Base-by-base conservation (phyloP, 2,797 vertebrate genomes). In the Varecia variegata region DNA sequence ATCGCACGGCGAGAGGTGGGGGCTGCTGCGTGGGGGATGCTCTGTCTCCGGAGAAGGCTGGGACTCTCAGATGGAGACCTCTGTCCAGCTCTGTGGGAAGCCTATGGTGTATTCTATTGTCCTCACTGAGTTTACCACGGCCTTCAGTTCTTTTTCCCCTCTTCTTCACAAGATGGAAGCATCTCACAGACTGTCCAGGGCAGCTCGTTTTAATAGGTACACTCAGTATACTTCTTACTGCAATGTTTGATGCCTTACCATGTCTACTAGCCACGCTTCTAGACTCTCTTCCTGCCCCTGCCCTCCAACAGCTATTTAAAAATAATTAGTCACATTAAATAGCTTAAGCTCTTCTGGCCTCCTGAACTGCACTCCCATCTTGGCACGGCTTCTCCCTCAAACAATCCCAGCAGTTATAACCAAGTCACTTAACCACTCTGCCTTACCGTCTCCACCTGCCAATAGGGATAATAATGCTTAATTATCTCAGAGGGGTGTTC, bases 361-460 rank as follows among this genome's bases (percentile, higher is more conserved):
- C 93, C 94, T 96, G 93, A 95, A 90, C 83, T 81, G 23, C 71
- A 74, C 93, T 83, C 43, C 65, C 80, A 90, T 97, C 89, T 94
- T 97, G 96, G 96, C 96, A 92, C 0, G 6, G 71, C 47, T 96
- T 96, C 93, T 65, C 70, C 62, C 79, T 89, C 86, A 56, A 88
- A 96, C 85, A 97, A 56, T 82, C 83, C 54, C 38, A 12, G 94
- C 76, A 82, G 97, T 93, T 93, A 68, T 62, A 97, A 97, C 94
- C 77, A 97, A 95, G 95, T 94, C 95, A 90, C 95, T 97, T 96
- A 96, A 97, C 83, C 81, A 96, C 80, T 91, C 96, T 93, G 79
- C 95, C 97, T 97, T 93, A 95, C 86, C 8, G 30, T 96, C 93
- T 97, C 91, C 91, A 97, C 97, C 96, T 94, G 93, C 96, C 96